A percentile compares a stretch with the other conserved stretches of the same genome.
phyloP scores from a whole-genome alignment of 2,888 invertebrate species.

The Venusia cambrica region DNA sequence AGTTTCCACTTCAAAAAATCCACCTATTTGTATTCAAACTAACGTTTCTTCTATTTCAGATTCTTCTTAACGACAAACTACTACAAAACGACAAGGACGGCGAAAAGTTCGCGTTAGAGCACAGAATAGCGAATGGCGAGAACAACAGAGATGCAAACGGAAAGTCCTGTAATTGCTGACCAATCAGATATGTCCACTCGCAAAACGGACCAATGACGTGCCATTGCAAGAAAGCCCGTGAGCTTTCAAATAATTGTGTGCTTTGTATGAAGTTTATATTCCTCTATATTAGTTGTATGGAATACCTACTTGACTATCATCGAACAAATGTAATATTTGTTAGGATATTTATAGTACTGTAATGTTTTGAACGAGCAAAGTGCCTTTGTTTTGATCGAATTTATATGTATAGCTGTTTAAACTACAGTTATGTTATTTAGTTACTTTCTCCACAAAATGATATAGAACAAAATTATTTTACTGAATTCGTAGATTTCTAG shows the following conservation, averaged over 20 bases:
- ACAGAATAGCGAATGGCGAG: constrained; percentile 73
- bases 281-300: too few relatives aligned
- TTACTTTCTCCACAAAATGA: too few relatives aligned
- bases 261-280: too few relatives aligned
- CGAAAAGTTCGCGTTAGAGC: constrained; percentile 85
- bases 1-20: too few relatives aligned
- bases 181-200: constrained; percentile 39
- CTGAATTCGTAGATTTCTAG: too few relatives aligned
- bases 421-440: constrained; percentile 22
- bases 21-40: too few relatives aligned
- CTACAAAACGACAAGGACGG: constrained; percentile 86
- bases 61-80: constrained; percentile 88
- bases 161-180: constrained; percentile 83
- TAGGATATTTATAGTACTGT: constrained; percentile 19
- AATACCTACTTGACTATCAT: too few relatives aligned
- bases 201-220: constrained; percentile 34
- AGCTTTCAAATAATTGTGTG: constrained; percentile 20
- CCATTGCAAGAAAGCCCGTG: background rate
- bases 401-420: too few relatives aligned
- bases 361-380: constrained; percentile 28
- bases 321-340: constrained; percentile 25
- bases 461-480: too few relatives aligned
- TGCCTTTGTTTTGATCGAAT: constrained; percentile 46
- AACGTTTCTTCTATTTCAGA: constrained; percentile 70
- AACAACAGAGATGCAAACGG: constrained; percentile 61